A percentile compares a stretch with the other conserved stretches of the same genome.
These are phyloP conservation scores for Penaeus indicus DNA, from an alignment of 1,140 invertebrate species.

Conservation along the genomic window DNA sequence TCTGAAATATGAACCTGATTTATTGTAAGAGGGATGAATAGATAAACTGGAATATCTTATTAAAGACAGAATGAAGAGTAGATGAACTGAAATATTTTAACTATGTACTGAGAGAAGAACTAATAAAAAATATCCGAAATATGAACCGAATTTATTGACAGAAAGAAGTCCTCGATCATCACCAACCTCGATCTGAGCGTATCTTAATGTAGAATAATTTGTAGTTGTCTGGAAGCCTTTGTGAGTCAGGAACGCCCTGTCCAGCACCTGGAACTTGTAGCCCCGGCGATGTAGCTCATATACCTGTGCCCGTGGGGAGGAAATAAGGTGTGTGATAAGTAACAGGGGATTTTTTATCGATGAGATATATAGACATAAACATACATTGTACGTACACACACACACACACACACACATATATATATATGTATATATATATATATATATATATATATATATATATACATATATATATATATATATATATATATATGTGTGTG, in stretches of 20 bases:
- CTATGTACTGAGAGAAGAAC: too few species aligned
- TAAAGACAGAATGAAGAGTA: too few species aligned
- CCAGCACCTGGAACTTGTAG: conserved; percentile 28
- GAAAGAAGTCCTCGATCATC: too few species aligned
- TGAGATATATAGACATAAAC: neutral
- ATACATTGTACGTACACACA: neutral
- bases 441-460: conserved; percentile 36
- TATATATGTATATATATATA: too few species aligned
- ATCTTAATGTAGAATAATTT: neutral
- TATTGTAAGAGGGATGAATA: too few species aligned
- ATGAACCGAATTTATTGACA: too few species aligned
- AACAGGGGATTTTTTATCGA: too few species aligned
- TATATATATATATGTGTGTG: conserved; percentile 12
- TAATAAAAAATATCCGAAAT: too few species aligned
- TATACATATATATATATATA: neutral
- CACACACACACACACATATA: too few species aligned
- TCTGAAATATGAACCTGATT: too few species aligned
- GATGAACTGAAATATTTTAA: too few species aligned
- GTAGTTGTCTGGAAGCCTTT: conserved; percentile 46
- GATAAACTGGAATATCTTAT: too few species aligned
- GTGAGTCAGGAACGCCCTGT: conserved; percentile 47
- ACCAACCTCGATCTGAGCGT: conserved; percentile 45
- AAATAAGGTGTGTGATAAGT: neutral
- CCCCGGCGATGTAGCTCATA: conserved; percentile 43
- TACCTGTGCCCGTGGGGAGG: conserved; percentile 4